phyloP scores from a whole-genome alignment of 1,140 invertebrate species.

The Aphaenogaster ashmeadi region DNA sequence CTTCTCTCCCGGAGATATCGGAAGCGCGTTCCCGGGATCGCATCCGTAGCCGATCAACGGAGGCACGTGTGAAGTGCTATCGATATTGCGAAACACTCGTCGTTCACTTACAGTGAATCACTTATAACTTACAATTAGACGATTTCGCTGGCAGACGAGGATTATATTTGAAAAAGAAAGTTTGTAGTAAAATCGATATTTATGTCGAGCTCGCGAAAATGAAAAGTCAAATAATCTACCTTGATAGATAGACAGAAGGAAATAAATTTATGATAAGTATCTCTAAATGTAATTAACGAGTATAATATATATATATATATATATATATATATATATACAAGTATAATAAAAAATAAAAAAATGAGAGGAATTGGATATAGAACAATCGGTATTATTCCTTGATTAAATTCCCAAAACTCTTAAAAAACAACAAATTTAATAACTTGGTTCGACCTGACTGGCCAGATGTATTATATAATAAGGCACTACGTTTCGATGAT shows the following conservation, averaged over 20 bases:
- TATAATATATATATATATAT: neutral
- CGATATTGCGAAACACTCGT: slow-evolving; percentile 2
- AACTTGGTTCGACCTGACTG: no score
- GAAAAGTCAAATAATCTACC: neutral
- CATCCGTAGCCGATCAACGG: slow-evolving; percentile 1
- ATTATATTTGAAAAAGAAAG: neutral
- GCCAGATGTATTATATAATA: no score
- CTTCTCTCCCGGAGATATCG: slow-evolving; percentile 36
- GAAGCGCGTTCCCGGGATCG: slow-evolving; percentile 43
- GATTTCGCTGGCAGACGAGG: neutral
- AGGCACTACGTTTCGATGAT: no score
- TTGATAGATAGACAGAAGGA: neutral
- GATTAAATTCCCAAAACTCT: neutral
- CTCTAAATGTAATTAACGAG: neutral
- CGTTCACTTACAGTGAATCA: neutral
- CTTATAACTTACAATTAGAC: neutral
- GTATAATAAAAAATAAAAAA: neutral
- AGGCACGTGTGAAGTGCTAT: neutral
- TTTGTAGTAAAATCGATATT: neutral
- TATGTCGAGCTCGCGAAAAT: neutral
- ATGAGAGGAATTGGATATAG: neutral
- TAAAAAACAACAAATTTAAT: neutral
- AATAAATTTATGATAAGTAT: neutral
- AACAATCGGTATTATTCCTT: neutral
- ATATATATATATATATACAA: no score